These are phyloP conservation scores for Sander lucioperca DNA, from an alignment of 2,113 vertebrate genomes.

Conservation along the genomic window DNA sequence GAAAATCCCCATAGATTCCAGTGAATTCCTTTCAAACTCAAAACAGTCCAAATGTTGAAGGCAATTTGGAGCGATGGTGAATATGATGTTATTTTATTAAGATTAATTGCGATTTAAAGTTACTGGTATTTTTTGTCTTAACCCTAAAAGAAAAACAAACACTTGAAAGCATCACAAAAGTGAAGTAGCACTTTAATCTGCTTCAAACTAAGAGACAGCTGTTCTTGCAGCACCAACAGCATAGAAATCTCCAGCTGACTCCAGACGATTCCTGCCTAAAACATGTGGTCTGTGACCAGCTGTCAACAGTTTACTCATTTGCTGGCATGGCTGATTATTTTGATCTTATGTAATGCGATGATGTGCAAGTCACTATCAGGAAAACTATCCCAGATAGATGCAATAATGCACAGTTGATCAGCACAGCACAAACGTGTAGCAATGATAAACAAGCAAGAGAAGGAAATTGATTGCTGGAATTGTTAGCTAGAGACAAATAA, in stretches of 20 bases:
- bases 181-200: not conserved
- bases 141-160: conserved; percentile 6
- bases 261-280: conserved; percentile 36
- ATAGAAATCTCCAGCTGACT: conserved; percentile 36
- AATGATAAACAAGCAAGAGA: not conserved
- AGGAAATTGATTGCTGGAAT: conserved; percentile 19
- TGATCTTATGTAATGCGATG: conserved; percentile 31
- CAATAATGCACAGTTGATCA: conserved; percentile 7
- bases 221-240: conserved; percentile 13
- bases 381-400: conserved; percentile 24
- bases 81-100: not conserved
- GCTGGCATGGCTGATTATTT: conserved; percentile 34
- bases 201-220: conserved; percentile 12
- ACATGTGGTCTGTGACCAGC: conserved; percentile 44
- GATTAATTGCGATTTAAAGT: not conserved
- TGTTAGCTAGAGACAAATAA: conserved; percentile 14
- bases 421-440: conserved; percentile 8
- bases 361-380: conserved; percentile 28
- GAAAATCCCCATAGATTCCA: conserved; percentile 41
- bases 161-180: not conserved
- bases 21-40: conserved; percentile 13
- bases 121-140: not conserved
- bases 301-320: conserved; percentile 52
- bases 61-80: not conserved
- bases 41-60: conserved; percentile 15